These are phyloP conservation scores for Numenius phaeopus DNA, from an alignment of 2,797 vertebrate genomes.

Conservation along the genomic window DNA sequence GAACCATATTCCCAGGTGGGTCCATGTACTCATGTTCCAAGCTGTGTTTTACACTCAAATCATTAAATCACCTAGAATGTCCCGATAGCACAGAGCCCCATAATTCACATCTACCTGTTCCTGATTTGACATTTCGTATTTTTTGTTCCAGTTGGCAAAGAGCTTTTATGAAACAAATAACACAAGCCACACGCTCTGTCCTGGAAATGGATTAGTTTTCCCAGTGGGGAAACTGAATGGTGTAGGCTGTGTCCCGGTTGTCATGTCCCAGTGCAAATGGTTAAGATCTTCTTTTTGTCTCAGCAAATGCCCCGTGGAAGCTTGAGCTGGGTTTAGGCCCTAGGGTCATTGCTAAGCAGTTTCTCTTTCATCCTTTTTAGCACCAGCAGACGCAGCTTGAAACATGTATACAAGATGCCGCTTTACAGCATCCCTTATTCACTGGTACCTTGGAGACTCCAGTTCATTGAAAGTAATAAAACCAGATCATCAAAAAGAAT, in stretches of 20 bases:
- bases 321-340: slow-evolving; percentile 57
- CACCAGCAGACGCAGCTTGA: slow-evolving; percentile 66
- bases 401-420: slow-evolving; percentile 69
- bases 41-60: not conserved
- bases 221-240: slow-evolving; percentile 38
- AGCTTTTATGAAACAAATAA: slow-evolving; percentile 54
- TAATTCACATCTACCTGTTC: slow-evolving; percentile 42
- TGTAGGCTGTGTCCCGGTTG: slow-evolving; percentile 37
- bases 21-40: not conserved
- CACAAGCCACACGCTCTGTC: slow-evolving; percentile 15
- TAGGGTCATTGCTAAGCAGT: slow-evolving; percentile 72
- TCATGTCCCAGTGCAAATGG: slow-evolving; percentile 68
- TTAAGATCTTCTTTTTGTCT: slow-evolving; percentile 74
- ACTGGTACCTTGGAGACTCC: slow-evolving; percentile 72
- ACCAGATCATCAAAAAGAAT: slow-evolving; percentile 75
- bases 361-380: slow-evolving; percentile 72
- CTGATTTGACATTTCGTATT: not conserved
- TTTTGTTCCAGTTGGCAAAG: not conserved
- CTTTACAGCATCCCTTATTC: slow-evolving; percentile 75
- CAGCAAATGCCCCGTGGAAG: slow-evolving; percentile 59
- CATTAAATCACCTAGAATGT: slow-evolving; percentile 9
- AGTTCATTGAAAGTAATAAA: slow-evolving; percentile 78
- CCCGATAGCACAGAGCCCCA: not conserved
- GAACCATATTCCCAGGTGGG: not conserved
- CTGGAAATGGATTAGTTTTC: slow-evolving; percentile 56